Percentiles rank a stretch among this genome's conserved stretches.
phyloP scores from a whole-genome alignment of 1,140 invertebrate species.

The Drosophila lowei region DNA sequence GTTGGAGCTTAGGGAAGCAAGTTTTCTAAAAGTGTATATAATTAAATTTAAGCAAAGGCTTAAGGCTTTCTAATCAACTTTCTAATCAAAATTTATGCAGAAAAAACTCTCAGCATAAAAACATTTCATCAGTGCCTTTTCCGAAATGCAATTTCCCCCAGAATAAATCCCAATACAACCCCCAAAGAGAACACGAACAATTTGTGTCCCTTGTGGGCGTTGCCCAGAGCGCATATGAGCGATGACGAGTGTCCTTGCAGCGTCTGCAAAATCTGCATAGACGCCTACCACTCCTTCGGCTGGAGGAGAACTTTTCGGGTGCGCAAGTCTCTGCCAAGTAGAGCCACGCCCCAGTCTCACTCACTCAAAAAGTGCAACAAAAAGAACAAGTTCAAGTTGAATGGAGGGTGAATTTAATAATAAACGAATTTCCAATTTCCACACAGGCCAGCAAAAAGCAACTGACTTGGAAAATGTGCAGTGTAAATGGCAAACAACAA shows the following conservation, averaged over 20 bases:
- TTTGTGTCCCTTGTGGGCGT: constrained; percentile 64
- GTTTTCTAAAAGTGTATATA: too few relatives aligned
- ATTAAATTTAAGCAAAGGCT: too few relatives aligned
- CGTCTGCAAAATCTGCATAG: constrained; percentile 78
- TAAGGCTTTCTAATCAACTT: too few relatives aligned
- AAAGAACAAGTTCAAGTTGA: constrained; percentile 49
- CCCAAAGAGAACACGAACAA: constrained; percentile 29
- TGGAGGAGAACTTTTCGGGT: constrained; percentile 61
- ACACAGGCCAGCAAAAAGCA: constrained; percentile 6
- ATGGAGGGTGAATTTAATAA: constrained; percentile 69
- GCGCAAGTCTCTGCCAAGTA: constrained; percentile 59
- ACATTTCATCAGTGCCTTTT: constrained; percentile 41
- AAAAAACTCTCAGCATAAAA: constrained; percentile 7
- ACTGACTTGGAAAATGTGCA: constrained; percentile 23
- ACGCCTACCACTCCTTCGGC: constrained; percentile 29
- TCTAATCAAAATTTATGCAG: too few relatives aligned
- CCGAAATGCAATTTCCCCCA: constrained; percentile 57
- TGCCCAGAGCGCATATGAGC: constrained; percentile 39
- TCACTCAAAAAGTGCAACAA: constrained; percentile 26
- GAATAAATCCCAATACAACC: constrained; percentile 51
- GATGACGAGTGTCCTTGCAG: constrained; percentile 59
- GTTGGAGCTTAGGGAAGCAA: too few relatives aligned
- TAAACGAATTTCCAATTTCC: constrained; percentile 49
- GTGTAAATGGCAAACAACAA: constrained; percentile 57
- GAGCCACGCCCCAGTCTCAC: constrained; percentile 50